Conservation (phyloP, 2,888 invertebrate species). For the Diadegma fenestrale region DNA sequence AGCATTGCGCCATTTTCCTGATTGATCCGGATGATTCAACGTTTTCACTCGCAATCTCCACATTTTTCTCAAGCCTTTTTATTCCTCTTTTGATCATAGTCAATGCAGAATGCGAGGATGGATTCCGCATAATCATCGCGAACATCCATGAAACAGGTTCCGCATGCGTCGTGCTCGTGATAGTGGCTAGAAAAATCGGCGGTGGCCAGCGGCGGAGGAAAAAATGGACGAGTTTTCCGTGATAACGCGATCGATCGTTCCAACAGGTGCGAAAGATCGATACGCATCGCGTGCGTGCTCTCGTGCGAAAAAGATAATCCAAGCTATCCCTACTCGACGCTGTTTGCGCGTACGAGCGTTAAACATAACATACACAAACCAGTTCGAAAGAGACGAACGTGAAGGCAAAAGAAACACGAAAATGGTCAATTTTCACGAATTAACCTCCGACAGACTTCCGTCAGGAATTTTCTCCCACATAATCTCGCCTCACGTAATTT, state of each 20-base stretch:
- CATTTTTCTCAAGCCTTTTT: not conserved
- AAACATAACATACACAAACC: slow-evolving; percentile 11
- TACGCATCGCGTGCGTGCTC: slow-evolving; percentile 47
- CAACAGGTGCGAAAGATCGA: slow-evolving; percentile 71
- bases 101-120: slow-evolving; percentile 2
- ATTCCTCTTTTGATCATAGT: slow-evolving; percentile 2
- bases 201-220: slow-evolving; percentile 26
- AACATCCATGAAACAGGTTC: slow-evolving; percentile 75
- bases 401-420: slow-evolving; percentile 15
- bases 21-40: slow-evolving; percentile 81
- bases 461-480: not conserved
- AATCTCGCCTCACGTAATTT: not conserved
- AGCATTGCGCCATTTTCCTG: slow-evolving; percentile 66
- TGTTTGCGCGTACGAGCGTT: slow-evolving; percentile 20
- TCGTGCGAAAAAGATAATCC: slow-evolving; percentile 58
- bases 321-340: slow-evolving; percentile 54
- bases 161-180: slow-evolving; percentile 54
- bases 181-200: slow-evolving; percentile 63
- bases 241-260: slow-evolving; percentile 69
- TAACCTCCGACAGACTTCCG: not conserved
- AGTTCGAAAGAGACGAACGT: slow-evolving; percentile 1
- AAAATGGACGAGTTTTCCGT: slow-evolving; percentile 58
- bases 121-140: not conserved
- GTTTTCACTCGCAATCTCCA: slow-evolving; percentile 9
- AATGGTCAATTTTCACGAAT: slow-evolving; percentile 18